These are phyloP conservation scores for Drosophila hydei DNA, from an alignment of 1,140 invertebrate genomes.

Conservation along the genomic window DNA sequence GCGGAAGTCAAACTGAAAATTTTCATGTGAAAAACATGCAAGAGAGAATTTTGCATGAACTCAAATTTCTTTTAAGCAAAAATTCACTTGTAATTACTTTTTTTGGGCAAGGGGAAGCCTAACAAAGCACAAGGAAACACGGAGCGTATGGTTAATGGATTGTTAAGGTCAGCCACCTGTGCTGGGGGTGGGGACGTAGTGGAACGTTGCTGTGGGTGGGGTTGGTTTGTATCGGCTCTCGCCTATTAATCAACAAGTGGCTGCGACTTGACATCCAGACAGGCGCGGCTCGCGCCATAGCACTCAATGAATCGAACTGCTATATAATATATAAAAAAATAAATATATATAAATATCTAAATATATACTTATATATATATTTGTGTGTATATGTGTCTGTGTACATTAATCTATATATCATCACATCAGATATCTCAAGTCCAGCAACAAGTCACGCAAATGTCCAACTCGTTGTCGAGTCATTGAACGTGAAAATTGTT, in stretches of 20 bases:
- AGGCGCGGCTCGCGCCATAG: constrained; percentile 48
- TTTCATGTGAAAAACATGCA: constrained; percentile 26
- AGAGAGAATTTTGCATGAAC: constrained; percentile 39
- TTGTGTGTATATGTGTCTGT: not conserved
- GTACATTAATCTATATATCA: constrained; percentile 32
- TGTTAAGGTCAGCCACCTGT: constrained; percentile 62
- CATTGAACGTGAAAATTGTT: constrained; percentile 66
- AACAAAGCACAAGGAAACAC: constrained; percentile 70
- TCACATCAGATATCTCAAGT: constrained; percentile 39
- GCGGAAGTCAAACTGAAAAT: constrained; percentile 24
- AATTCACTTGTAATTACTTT: constrained; percentile 17
- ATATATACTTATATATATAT: constrained; percentile 25
- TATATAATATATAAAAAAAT: constrained; percentile 29
- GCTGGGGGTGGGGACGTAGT: not conserved
- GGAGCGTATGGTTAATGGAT: constrained; percentile 34
- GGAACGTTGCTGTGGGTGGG: not conserved
- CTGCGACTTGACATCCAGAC: constrained; percentile 50
- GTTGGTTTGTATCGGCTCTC: constrained; percentile 17
- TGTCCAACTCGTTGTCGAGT: constrained; percentile 48
- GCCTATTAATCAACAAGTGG: constrained; percentile 75
- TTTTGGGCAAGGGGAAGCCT: constrained; percentile 13
- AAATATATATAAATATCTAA: not conserved
- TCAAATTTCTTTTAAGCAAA: constrained; percentile 35
- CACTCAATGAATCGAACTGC: constrained; percentile 48
- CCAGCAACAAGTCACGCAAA: constrained; percentile 62